These are phyloP conservation scores for Brenthis daphne DNA, from an alignment of 2,888 invertebrate species.

Conservation along the genomic window DNA sequence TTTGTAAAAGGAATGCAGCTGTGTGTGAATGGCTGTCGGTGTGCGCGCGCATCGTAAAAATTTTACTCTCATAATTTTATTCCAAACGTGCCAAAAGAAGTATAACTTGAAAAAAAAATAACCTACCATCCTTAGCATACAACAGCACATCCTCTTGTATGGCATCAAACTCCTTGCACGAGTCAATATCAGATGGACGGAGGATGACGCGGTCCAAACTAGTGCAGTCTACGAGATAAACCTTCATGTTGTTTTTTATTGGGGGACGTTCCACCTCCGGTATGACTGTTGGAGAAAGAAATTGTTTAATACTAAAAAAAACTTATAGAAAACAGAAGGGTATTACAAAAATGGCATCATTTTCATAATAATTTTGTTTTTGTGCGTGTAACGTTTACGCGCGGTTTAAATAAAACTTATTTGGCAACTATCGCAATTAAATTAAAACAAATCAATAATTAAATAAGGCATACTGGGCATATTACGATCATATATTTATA, in stretches of 20 bases:
- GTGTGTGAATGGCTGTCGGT: too few species aligned
- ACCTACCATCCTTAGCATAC: slow-evolving; percentile 49
- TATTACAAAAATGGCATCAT: background rate
- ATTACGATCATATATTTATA: too few species aligned
- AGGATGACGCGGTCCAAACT: slow-evolving; percentile 48
- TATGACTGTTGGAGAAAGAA: slow-evolving; percentile 26
- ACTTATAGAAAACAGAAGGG: background rate
- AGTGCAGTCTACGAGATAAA: slow-evolving; percentile 53
- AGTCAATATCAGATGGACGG: slow-evolving; percentile 42
- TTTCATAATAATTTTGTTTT: too few species aligned
- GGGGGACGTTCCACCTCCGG: slow-evolving; percentile 56
- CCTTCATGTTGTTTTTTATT: slow-evolving; percentile 43
- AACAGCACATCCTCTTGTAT: slow-evolving; percentile 52
- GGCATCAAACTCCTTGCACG: slow-evolving; percentile 47
- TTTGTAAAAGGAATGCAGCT: too few species aligned
- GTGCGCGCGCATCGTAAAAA: too few species aligned
- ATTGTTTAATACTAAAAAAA: background rate
- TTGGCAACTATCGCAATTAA: too few species aligned
- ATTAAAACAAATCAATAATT: too few species aligned
- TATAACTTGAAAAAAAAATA: background rate
- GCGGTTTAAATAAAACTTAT: too few species aligned
- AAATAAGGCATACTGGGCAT: too few species aligned
- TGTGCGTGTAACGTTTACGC: too few species aligned
- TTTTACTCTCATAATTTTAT: too few species aligned
- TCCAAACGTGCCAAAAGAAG: too few species aligned